These are phyloP conservation scores for Panulirus ornatus DNA, from an alignment of 1,140 invertebrate genomes.

Conservation along the genomic window DNA sequence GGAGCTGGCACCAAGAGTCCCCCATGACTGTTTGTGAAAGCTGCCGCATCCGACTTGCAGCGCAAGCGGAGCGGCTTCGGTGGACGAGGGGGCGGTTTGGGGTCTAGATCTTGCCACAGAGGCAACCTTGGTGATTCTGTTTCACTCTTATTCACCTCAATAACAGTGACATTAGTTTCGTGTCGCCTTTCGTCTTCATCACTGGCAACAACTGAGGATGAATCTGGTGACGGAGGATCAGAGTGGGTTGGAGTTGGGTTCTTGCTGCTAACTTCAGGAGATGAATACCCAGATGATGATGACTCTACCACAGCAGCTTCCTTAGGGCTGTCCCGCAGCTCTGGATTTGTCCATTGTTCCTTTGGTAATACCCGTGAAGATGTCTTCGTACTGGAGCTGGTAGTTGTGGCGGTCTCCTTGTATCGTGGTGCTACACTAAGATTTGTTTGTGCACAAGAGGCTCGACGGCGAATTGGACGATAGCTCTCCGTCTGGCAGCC, in stretches of 20 bases:
- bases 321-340: neutral
- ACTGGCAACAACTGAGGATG: conserved; percentile 56
- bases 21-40: conserved; percentile 37
- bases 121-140: conserved; percentile 13
- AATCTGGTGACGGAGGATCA: conserved; percentile 72
- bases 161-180: conserved; percentile 73
- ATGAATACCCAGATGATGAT: conserved; percentile 75
- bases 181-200: conserved; percentile 59
- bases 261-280: conserved; percentile 74
- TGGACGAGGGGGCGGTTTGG: conserved; percentile 54
- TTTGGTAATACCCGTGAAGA: neutral
- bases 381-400: conserved; percentile 7
- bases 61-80: conserved; percentile 70
- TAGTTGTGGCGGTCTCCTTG: conserved; percentile 30
- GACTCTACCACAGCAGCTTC: conserved; percentile 20
- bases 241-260: conserved; percentile 71
- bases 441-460: conserved; percentile 72
- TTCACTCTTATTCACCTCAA: conserved; percentile 72
- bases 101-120: conserved; percentile 37
- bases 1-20: conserved; percentile 59
- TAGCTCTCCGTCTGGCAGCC: conserved; percentile 74
- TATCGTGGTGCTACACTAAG: conserved; percentile 60
- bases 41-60: conserved; percentile 63
- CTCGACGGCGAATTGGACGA: conserved; percentile 65
- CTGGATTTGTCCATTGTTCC: conserved; percentile 21